Evolutionary conservation across 2,797 vertebrate species (phyloP), one percentile per base, ranked within the genome.

Genomic region (Rhinoraja longicauda): DNA sequence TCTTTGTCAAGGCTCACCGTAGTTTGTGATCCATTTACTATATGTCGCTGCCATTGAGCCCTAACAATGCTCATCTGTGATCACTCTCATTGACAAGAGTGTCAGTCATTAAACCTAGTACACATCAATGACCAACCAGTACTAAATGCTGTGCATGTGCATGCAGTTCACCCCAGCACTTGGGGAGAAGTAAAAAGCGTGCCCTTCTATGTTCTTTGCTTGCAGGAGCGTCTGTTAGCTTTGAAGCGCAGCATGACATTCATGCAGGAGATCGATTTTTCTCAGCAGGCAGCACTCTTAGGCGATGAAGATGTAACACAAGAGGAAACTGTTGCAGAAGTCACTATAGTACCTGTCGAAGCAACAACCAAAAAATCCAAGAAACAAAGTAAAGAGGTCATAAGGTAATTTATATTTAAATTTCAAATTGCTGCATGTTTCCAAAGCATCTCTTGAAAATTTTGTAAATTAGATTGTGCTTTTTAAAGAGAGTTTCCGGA

Each of bases 211-310:
- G 95, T 95, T 96, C 95, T 98, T 95, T 97, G 96, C 95, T 96
- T 96, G 94, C 96, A 99, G 99, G 99, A 99, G 95, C 98, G 98
- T 94, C 98, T 99, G 95, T 97, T 98, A 96, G 98, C 98, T 96
- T 96, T 99, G 96, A 99, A 98, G 97, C 98, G 98, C 97, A 99
- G 98, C 98, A 97, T 99, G 98, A 99, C 98, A 96, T 99, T 99
- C 96, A 99, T 99, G 99, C 99, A 99, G 96, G 98, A 98, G 95
- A 98, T 99, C 98, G 98, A 99, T 97, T 99, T 98, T 95, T 98
- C 98, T 96, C 98, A 99, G 97, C 98, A 99, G 97, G 98, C 98
- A 94, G 98, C 98, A 95, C 98, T 99, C 96, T 95, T 99, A 97
- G 99, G 99, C 39, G 97, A 98, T 90, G 98, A 99, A 95, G 98